phyloP scores from a whole-genome alignment of 1,140 invertebrate species.

The Paracyclopina nana region DNA sequence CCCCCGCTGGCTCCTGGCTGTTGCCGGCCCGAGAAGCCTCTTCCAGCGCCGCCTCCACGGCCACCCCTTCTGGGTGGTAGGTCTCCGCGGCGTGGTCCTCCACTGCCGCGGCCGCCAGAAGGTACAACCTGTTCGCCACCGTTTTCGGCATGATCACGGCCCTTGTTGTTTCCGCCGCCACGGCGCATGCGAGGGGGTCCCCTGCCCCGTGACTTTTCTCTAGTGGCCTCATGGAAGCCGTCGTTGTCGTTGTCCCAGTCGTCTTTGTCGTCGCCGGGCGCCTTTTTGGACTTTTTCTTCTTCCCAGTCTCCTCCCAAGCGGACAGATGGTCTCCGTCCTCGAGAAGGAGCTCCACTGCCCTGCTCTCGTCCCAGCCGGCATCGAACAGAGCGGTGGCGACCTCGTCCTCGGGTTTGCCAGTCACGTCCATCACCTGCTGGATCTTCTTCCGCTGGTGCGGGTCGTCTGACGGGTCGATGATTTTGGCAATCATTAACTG shows the following conservation, averaged over 20 bases:
- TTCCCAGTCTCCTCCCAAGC: conserved; percentile 17
- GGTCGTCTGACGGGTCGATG: conserved; percentile 3
- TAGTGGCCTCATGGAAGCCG: not conserved
- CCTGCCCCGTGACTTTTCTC: not conserved
- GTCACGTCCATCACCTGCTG: conserved; percentile 14
- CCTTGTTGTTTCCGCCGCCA: not conserved
- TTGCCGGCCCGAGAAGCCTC: too few relatives aligned
- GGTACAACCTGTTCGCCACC: not conserved
- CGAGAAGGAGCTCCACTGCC: conserved; percentile 15
- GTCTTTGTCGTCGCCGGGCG: conserved; percentile 8
- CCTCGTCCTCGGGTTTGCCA: conserved; percentile 9
- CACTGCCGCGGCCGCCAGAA: not conserved
- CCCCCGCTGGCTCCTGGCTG: not conserved
- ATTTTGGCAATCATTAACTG: conserved; percentile 15
- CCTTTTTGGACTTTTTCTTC: conserved; percentile 16
- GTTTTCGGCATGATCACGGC: not conserved
- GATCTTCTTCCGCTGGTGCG: conserved; percentile 8
- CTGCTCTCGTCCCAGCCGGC: conserved; percentile 7
- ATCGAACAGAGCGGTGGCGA: conserved; percentile 15
- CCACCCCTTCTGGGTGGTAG: conserved; percentile 5
- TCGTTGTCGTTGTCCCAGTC: conserved; percentile 10
- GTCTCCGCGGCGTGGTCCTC: not conserved
- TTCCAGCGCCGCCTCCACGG: not conserved
- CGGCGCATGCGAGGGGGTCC: conserved; percentile 7
- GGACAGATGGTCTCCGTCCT: conserved; percentile 1